Evolutionary conservation across 2,797 vertebrate genomes (phyloP), one percentile per base, ranked within the genome.

Genomic region (Gallinago stenura): DNA sequence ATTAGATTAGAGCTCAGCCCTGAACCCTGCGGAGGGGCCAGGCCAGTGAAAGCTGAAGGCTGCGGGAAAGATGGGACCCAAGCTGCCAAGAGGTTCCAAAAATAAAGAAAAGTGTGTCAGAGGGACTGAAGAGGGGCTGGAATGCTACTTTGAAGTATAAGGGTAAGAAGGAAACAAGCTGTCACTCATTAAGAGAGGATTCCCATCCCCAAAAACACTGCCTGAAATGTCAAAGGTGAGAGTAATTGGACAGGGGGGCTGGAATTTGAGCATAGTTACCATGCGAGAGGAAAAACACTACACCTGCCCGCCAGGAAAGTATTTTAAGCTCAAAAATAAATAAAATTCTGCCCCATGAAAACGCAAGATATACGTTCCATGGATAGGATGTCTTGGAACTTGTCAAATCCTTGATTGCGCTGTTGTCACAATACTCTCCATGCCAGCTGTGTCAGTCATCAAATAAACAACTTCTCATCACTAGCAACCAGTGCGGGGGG

Each of bases 1-100:
- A 98, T 98, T 97, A 98, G 96, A 97, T 97, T 97, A 97, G 94
- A 96, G 92, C 80, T 88, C 71, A 79, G 92, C 45, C 26, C 92
- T 37, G 86, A 82, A 41, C 71, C 93, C 68, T 64, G 81, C 10
- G 4, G 48, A 68, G 83, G 56, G 91, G 87, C 93, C 81, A 58
- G 79, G 68, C 90, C 53, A 31, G 73, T 41, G 91, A 72, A 80
- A 83, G 83, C 87, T 73, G 45, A 91, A 94, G 81, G 62, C 95
- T 87, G 88, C 80, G 89, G 89, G 87, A 83, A 95, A 94, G 83
- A 43, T 68, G 89, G 97, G 87, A 97, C 43, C 84, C 71, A 18
- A 46, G 94, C 53, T 76, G 80, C 26, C 35, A 56, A 65, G 51
- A 96, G 96, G 77, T 93, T 91, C 98, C 97, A 97, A 97, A 98